These are phyloP conservation scores for Cygnus olor DNA, from an alignment of 2,797 vertebrate genomes.

Conservation along the genomic window DNA sequence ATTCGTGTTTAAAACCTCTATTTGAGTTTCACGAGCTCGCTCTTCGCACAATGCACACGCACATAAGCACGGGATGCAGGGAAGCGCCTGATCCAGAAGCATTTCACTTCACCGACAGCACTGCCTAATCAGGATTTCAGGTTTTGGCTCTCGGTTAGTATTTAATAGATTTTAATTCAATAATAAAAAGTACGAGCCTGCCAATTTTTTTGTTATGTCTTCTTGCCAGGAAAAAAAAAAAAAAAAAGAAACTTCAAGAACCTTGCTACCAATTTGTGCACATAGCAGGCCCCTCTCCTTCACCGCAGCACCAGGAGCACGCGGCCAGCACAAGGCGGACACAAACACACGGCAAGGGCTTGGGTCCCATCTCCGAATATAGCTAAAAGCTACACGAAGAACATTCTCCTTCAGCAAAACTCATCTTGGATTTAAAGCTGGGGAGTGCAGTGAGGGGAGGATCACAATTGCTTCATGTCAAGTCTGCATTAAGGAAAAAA, in stretches of 20 bases:
- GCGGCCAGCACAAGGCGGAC: neutral
- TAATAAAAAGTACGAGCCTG: neutral
- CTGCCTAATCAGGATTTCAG: neutral
- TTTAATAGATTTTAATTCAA: slow-evolving; percentile 59
- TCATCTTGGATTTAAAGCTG: neutral
- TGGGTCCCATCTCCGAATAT: neutral
- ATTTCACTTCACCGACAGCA: neutral
- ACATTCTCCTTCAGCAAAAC: neutral
- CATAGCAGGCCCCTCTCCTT: rapidly evolving
- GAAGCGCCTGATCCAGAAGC: neutral
- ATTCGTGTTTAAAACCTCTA: slow-evolving; percentile 48
- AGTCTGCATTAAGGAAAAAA: neutral
- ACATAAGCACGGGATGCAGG: neutral
- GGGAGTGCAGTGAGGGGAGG: neutral
- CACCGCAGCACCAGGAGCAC: neutral
- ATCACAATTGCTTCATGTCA: neutral
- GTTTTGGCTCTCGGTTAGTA: slow-evolving; percentile 24
- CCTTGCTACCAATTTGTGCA: neutral
- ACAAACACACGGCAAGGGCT: neutral
- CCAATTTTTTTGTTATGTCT: neutral
- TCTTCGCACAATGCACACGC: neutral
- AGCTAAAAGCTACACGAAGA: neutral
- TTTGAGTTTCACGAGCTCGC: neutral
- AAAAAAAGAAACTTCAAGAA: neutral
- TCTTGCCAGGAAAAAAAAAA: neutral